Conservation (phyloP, 37 sponge, comb jelly and placozoan genomes). For the Spongilla lacustris region DNA sequence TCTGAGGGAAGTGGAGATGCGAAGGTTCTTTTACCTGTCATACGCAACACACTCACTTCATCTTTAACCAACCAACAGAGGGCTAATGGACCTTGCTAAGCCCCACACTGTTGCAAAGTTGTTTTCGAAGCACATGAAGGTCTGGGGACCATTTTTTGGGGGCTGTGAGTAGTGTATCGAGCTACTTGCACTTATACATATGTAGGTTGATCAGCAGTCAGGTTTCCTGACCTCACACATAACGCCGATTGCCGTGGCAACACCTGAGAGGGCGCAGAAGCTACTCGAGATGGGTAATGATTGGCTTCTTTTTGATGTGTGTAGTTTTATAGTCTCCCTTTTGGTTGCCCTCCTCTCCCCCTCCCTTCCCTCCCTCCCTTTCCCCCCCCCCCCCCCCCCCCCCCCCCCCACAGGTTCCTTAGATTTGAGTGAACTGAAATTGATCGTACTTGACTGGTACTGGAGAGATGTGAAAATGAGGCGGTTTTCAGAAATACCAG, state of each 20-base stretch:
- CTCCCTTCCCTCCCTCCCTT: no score
- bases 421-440: not conserved
- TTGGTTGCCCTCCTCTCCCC: no score
- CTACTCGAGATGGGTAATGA: slow-evolving; percentile 7
- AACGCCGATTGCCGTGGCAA: slow-evolving; percentile 24
- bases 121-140: slow-evolving; percentile 35
- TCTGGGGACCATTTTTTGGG: not conserved
- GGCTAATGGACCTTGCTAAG: not conserved
- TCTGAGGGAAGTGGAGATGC: slow-evolving; percentile 5
- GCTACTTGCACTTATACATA: not conserved
- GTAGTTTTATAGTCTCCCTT: not conserved
- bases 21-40: not conserved
- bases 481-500: slow-evolving; percentile 9
- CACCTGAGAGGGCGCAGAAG: slow-evolving; percentile 17
- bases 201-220: slow-evolving; percentile 15
- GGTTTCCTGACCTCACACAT: slow-evolving; percentile 5
- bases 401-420: not conserved
- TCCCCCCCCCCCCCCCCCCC: no score
- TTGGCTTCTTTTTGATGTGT: no score
- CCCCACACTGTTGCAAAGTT: slow-evolving; percentile 12
- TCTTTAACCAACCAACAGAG: not conserved
- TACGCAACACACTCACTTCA: no score
- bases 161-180: not conserved
- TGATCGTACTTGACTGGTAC: slow-evolving; percentile 34
- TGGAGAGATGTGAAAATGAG: slow-evolving; percentile 23